Conservation (phyloP, 2,113 vertebrate species). For the Lampris megalopsis region DNA sequence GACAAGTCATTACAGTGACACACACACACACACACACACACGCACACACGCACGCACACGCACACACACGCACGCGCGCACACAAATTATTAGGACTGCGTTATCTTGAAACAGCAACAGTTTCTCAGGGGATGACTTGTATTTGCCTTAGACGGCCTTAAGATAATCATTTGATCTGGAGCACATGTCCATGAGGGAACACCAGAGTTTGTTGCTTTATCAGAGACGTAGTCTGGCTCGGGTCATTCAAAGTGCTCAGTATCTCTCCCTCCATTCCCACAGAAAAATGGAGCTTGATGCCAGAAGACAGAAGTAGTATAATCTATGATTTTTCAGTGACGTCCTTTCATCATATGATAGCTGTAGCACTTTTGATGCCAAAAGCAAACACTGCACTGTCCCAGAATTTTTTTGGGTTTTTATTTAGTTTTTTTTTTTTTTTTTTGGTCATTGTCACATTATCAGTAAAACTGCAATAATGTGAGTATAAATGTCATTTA, state of each 20-base stretch:
- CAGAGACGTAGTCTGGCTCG: conserved; percentile 9
- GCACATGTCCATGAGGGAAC: neutral
- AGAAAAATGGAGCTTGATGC: conserved; percentile 40
- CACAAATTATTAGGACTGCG: too few species aligned
- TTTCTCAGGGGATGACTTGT: conserved; percentile 52
- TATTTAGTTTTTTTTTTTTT: too few species aligned
- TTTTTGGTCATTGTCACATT: too few species aligned
- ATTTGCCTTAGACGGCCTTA: conserved; percentile 31
- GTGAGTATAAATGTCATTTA: too few species aligned
- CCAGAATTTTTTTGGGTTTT: too few species aligned
- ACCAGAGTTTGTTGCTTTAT: conserved; percentile 15
- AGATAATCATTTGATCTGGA: conserved; percentile 30
- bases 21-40: neutral
- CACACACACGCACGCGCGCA: conserved; percentile 4
- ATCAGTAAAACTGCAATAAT: too few species aligned
- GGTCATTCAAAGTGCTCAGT: conserved; percentile 44
- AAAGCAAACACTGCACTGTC: neutral
- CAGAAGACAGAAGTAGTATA: neutral
- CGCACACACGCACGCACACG: neutral
- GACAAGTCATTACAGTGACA: conserved; percentile 8
- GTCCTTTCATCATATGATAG: neutral
- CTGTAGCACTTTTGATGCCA: too few species aligned
- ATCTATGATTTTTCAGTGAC: neutral
- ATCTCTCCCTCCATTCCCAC: conserved; percentile 47
- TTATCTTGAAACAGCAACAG: neutral